Evolutionary conservation across 1,140 invertebrate species (phyloP), one percentile per base, ranked within the genome.

Genomic region (Apis mellifera): DNA sequence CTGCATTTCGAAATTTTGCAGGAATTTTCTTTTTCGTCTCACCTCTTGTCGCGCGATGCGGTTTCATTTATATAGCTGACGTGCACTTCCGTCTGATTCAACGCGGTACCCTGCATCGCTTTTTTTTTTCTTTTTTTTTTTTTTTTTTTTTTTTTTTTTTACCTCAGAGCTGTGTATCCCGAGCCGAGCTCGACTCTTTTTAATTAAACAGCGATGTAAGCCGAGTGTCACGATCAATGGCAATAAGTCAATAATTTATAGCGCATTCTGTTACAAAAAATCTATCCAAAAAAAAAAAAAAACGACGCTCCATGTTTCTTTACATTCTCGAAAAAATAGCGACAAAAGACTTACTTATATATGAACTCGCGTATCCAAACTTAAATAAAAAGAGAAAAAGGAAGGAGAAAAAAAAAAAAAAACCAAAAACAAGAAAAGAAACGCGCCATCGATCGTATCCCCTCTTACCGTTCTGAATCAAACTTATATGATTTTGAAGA

Each of bases 161-260:
- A 13, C 42, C 21, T 48, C 57, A 12, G 55, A 48, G 57, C 55
- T 59, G 19, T 52, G 32, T 52, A 52, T 75, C 52, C 21, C 2
- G 23, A 76, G 54, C 54, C 11, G 26, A n/a, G n/a, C 17, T 26
- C 32, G 32, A 7, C 57, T 62, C 32, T 32, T 59, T n/a, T 8
- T 32, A 17, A 26, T 26, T n/a, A n/a, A n/a, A n/a, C n/a, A 12
- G 26, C 55, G 48, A 66, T 54, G 71, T 72, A 54, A 54, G n/a
- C n/a, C 12, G 21, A 17, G 57, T 54, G 26, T 70, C n/a, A 71
- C 75, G 75, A 78, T 82, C 75, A 65, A 82, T 82, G 73, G 74
- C 54, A 15, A 74, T 69, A 4, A 42, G 1, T 62, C 50, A 64
- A 64, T 32, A 60, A 76, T 60, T 68, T 76, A 60, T 42, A 15